A percentile compares a stretch with the other conserved stretches of the same genome.
These are phyloP conservation scores for Rhinophrynus dorsalis DNA, from an alignment of 2,797 vertebrate genomes.

Conservation along the genomic window DNA sequence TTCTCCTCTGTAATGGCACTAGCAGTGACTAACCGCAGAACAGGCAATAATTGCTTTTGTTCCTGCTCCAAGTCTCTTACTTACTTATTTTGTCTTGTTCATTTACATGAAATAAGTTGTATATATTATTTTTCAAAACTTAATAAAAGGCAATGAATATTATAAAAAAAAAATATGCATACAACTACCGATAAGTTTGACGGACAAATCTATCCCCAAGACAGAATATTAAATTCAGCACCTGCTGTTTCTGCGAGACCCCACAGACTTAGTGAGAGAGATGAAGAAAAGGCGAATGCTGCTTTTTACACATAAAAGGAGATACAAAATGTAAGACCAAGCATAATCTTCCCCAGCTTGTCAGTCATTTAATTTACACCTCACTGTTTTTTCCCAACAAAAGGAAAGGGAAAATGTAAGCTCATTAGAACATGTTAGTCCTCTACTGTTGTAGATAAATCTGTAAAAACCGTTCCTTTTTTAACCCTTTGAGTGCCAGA, in stretches of 20 bases:
- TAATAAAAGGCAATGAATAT: background rate
- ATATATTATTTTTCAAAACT: background rate
- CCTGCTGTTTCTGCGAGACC: conserved; percentile 16
- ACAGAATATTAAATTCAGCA: conserved; percentile 28
- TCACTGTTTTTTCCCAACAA: background rate
- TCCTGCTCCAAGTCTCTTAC: too few species aligned
- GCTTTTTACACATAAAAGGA: conserved; percentile 7
- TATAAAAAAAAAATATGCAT: conserved; percentile 9
- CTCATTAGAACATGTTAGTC: too few species aligned
- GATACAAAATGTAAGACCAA: background rate
- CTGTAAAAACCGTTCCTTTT: too few species aligned
- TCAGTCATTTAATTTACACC: background rate
- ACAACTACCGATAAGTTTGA: conserved; percentile 9
- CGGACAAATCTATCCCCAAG: conserved; percentile 7
- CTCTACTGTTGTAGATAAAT: too few species aligned
- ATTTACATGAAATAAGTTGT: conserved; percentile 9
- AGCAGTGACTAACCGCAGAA: too few species aligned
- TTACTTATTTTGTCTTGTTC: too few species aligned
- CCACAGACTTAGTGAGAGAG: background rate
- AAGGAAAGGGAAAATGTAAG: too few species aligned
- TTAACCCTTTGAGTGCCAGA: too few species aligned
- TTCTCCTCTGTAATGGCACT: too few species aligned
- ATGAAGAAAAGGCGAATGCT: conserved; percentile 2
- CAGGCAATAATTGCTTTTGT: too few species aligned
- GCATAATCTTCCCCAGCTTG: background rate